Percentiles rank a stretch among this genome's conserved stretches.
Evolutionary conservation across 2,888 invertebrate species (phyloP).

Genomic region (Lepidonotus clava): DNA sequence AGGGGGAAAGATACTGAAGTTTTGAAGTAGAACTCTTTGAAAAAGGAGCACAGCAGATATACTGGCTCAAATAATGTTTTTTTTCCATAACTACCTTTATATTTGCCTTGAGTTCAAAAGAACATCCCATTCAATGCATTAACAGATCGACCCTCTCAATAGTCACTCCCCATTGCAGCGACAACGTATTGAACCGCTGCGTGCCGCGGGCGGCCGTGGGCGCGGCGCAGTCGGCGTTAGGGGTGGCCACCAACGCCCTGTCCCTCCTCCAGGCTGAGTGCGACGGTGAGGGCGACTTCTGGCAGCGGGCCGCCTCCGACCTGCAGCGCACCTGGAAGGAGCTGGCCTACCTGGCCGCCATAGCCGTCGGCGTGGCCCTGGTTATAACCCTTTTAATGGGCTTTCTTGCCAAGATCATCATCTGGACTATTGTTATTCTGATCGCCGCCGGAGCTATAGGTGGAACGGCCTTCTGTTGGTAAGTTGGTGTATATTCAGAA

Average conservation of each 20-base stretch:
- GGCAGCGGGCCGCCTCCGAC: constrained; percentile 84
- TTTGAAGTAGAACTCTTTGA: too few species aligned
- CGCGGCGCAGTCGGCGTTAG: constrained; percentile 30
- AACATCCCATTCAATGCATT: too few species aligned
- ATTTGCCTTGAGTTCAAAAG: too few species aligned
- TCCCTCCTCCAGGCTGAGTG: constrained; percentile 8
- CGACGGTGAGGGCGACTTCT: constrained; percentile 44
- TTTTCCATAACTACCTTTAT: too few species aligned
- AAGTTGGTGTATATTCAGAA: constrained; percentile 55
- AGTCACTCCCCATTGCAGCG: not conserved
- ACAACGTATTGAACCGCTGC: constrained; percentile 52
- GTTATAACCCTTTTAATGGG: constrained; percentile 83
- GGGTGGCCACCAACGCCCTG: constrained; percentile 30
- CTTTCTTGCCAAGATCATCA: constrained; percentile 84
- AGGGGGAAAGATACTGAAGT: too few species aligned
- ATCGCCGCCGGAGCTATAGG: constrained; percentile 82
- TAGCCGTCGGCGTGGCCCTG: constrained; percentile 84
- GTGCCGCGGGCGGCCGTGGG: constrained; percentile 13
- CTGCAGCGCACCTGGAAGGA: constrained; percentile 84
- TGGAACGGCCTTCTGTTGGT: constrained; percentile 85
- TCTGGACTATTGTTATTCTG: constrained; percentile 84
- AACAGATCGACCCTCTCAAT: not conserved
- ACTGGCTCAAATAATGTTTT: too few species aligned
- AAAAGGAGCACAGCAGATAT: too few species aligned
- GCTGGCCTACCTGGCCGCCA: constrained; percentile 83